Evolutionary conservation across 2,797 vertebrate species (phyloP), one percentile per base, ranked within the genome.

Genomic region (Chelidonichthys spinosus): DNA sequence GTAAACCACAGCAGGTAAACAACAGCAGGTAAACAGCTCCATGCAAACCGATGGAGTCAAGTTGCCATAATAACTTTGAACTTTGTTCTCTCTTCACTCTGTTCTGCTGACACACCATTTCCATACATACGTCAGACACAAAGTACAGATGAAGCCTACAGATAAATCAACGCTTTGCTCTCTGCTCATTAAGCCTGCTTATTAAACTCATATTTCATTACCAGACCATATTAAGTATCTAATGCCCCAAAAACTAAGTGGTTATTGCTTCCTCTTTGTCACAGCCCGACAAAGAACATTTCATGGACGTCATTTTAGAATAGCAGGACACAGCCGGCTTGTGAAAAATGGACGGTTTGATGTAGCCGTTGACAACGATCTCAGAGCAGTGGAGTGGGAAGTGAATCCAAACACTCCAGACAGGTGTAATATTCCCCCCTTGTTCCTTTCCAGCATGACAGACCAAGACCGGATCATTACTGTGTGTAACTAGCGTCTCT

Each of bases 21-120:
- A 74, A 74, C 59, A 14, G 6, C 79, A 79, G 73, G 72, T 83
- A 85, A 90, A 89, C 77, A 7, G 78, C 77, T 91, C 78, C 6
- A 85, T 90, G 75, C 79, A 76, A 81, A 81, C 78, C 71, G 82
- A 89, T 85, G 66, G 79, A 90, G 87, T 85, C 68, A 72, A n/a
- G 39, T 65, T 58, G 59, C 46, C 0, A 25, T 68, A 59, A 63
- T 6, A 46, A 49, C 63, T 59, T 69, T 67, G 49, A 42, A 5
- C 37, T 63, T 69, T 59, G 68, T 77, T 76, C 72, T 65, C 65
- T 55, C 43, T 36, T 74, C 53, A 47, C 47, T 67, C 68, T 15
- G 42, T 46, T 67, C 63, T 25, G 62, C 46, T 11, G 33, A 64
- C 25, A 36, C 54, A 75, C 44, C 50, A 63, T 49, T 46, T 78